These are phyloP conservation scores for Phaonia tiefii DNA, from an alignment of 2,888 invertebrate genomes.

Conservation along the genomic window DNA sequence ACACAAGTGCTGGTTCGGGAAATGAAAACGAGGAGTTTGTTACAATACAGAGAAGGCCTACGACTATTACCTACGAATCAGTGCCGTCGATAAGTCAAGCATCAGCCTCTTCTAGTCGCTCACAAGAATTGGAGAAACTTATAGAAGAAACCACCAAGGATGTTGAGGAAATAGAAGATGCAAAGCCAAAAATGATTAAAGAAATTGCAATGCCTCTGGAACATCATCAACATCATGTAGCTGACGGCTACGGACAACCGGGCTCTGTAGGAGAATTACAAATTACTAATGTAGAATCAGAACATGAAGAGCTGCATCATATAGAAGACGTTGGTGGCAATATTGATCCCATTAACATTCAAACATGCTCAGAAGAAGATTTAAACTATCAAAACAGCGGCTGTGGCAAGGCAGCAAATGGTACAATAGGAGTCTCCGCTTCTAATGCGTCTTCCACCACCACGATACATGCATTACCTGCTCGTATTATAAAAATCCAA, in stretches of 20 bases:
- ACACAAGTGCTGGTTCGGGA: constrained; percentile 67
- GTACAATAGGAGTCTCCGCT: constrained; percentile 31
- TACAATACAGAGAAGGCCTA: constrained; percentile 49
- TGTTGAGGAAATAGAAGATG: constrained; percentile 78
- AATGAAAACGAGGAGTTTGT: constrained; percentile 63
- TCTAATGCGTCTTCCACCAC: constrained; percentile 58
- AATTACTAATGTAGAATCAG: constrained; percentile 67
- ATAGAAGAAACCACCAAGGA: constrained; percentile 80
- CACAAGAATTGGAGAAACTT: constrained; percentile 78
- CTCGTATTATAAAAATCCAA: constrained; percentile 78
- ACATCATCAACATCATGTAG: constrained; percentile 69
- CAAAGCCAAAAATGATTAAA: constrained; percentile 76
- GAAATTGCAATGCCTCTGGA: constrained; percentile 73
- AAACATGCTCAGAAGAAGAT: constrained; percentile 76
- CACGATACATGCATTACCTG: constrained; percentile 67
- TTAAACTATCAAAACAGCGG: constrained; percentile 71
- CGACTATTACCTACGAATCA: constrained; percentile 66
- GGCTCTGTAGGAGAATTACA: constrained; percentile 62
- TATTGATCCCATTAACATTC: constrained; percentile 76
- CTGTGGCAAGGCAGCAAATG: constrained; percentile 26
- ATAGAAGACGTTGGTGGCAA: constrained; percentile 68
- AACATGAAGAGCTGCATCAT: constrained; percentile 70
- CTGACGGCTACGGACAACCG: constrained; percentile 63
- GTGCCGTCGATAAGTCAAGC: constrained; percentile 38
- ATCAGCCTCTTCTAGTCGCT: constrained; percentile 71